phyloP scores from a whole-genome alignment of 2,888 invertebrate genomes.

The Caenorhabditis afra region DNA sequence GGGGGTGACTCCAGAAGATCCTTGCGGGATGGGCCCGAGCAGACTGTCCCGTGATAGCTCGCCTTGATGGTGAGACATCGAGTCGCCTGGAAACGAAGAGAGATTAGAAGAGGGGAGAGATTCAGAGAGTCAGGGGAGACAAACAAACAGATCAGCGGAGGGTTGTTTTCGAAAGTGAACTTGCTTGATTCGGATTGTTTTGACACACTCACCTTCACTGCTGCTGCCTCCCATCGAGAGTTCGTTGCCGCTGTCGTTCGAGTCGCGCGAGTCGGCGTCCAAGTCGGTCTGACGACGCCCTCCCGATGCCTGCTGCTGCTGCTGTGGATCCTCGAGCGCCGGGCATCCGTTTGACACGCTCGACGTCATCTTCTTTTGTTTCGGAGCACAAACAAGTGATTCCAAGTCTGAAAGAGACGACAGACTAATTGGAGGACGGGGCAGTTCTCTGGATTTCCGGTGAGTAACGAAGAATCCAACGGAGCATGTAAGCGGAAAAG shows the following conservation, averaged over 20 bases:
- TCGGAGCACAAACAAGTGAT: conserved; percentile 10
- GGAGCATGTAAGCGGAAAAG: conserved; percentile 25
- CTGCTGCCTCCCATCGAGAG: conserved; percentile 53
- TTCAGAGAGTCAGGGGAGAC: not conserved
- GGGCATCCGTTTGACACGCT: conserved; percentile 18
- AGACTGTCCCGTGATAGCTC: conserved; percentile 45
- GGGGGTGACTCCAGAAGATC: not conserved
- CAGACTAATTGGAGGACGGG: not conserved
- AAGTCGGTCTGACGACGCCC: conserved; percentile 20
- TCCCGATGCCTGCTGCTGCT: not conserved
- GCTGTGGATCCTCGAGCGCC: conserved; percentile 4
- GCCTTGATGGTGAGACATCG: conserved; percentile 42
- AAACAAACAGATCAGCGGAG: not conserved
- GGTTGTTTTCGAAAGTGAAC: conserved; percentile 6
- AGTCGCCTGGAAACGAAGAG: conserved; percentile 35
- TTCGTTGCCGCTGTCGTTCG: conserved; percentile 57
- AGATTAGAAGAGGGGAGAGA: not conserved
- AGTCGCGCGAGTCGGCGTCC: conserved; percentile 41
- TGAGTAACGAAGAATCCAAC: conserved; percentile 22
- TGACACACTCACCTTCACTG: conserved; percentile 47
- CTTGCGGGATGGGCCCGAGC: conserved; percentile 23
- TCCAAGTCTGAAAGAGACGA: conserved; percentile 45
- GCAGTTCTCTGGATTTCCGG: conserved; percentile 23
- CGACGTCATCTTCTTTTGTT: conserved; percentile 18
- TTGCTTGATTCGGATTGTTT: conserved; percentile 7